These are phyloP conservation scores for Anoncus sp. DNA, from an alignment of 2,888 invertebrate genomes.

Conservation along the genomic window DNA sequence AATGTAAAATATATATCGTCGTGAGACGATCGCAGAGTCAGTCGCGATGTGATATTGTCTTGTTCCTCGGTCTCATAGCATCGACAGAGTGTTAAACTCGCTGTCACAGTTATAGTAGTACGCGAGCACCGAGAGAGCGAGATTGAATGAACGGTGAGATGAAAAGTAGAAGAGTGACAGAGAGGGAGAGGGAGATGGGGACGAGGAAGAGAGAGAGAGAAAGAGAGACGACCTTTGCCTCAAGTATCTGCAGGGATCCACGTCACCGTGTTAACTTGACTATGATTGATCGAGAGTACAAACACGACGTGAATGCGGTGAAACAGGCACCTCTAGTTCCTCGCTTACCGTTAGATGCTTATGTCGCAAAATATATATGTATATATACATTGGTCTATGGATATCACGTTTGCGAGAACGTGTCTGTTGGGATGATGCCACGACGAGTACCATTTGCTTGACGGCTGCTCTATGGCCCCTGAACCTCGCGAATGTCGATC, in stretches of 20 bases:
- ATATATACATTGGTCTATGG: not conserved
- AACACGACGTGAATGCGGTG: slow-evolving; percentile 72
- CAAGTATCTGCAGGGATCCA: slow-evolving; percentile 33
- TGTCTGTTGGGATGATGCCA: slow-evolving; percentile 11
- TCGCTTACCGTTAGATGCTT: slow-evolving; percentile 47
- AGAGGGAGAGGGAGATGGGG: not conserved
- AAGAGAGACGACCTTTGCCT: slow-evolving; percentile 24
- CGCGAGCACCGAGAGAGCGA: slow-evolving; percentile 18
- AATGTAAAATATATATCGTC: not conserved
- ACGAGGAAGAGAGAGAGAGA: not conserved
- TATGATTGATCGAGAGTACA: slow-evolving; percentile 79
- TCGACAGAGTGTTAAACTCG: slow-evolving; percentile 18
- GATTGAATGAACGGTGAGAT: slow-evolving; percentile 8
- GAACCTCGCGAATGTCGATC: slow-evolving; percentile 7
- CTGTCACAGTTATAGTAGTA: slow-evolving; percentile 22
- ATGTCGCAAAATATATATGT: slow-evolving; percentile 1
- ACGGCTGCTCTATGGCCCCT: not conserved
- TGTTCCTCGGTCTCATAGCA: slow-evolving; percentile 17
- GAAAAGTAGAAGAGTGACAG: slow-evolving; percentile 10
- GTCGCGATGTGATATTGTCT: slow-evolving; percentile 45
- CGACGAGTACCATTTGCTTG: slow-evolving; percentile 38
- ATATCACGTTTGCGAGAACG: not conserved
- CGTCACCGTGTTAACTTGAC: slow-evolving; percentile 71
- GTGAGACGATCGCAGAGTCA: slow-evolving; percentile 33
- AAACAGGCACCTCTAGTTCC: slow-evolving; percentile 60